Conservation (phyloP, 2,113 vertebrate species). For the Calonectris borealis region DNA sequence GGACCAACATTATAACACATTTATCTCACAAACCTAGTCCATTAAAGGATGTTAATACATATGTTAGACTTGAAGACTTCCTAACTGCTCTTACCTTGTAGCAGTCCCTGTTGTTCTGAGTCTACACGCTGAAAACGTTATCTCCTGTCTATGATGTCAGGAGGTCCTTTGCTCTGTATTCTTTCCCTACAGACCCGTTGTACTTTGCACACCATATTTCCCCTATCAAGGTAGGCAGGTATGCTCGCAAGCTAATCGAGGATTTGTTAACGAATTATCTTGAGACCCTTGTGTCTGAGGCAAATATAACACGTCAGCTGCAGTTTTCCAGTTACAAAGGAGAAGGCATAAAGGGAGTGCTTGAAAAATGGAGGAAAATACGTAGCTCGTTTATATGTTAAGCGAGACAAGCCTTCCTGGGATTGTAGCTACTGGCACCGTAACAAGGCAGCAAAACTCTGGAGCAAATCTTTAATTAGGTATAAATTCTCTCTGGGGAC, state of each 20-base stretch:
- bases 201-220: neutral
- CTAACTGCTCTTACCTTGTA: neutral
- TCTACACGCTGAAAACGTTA: neutral
- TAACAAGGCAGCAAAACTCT: neutral
- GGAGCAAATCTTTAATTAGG: neutral
- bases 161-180: neutral
- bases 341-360: neutral
- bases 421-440: neutral
- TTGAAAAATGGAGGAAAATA: neutral
- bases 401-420: neutral
- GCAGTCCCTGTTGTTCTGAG: neutral
- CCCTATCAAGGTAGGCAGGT: slow-evolving; percentile 12
- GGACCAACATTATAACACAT: neutral
- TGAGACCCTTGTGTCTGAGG: neutral
- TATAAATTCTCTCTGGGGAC: neutral
- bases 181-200: neutral
- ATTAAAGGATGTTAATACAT: neutral
- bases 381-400: neutral
- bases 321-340: neutral
- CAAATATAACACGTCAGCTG: neutral
- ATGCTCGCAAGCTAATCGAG: neutral
- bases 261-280: slow-evolving; percentile 27
- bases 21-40: neutral
- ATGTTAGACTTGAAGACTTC: neutral
- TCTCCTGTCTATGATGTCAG: neutral